A percentile compares a stretch with the other conserved stretches of the same genome.
Evolutionary conservation across 2,797 vertebrate genomes (phyloP).

Genomic region (Tokudaia muenninki): DNA sequence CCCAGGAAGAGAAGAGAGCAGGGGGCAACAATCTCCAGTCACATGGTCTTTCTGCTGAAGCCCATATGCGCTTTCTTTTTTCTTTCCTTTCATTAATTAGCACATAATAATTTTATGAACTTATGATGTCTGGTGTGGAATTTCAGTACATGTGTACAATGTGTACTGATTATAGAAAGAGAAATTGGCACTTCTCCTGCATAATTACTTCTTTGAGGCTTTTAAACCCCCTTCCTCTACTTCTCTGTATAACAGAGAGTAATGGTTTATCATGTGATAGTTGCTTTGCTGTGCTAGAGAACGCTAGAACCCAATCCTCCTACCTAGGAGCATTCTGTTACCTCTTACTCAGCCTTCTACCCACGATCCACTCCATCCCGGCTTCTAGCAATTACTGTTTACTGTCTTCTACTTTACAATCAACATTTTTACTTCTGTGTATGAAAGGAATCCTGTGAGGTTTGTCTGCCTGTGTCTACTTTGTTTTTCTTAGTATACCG

Average conservation of each 20-base stretch:
- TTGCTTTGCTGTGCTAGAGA: not conserved
- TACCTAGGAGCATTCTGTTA: not conserved
- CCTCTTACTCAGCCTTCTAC: not conserved
- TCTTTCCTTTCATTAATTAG: not conserved
- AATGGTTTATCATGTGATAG: too few species aligned
- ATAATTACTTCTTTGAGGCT: not conserved
- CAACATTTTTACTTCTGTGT: not conserved
- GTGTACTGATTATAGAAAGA: too few species aligned
- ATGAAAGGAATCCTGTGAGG: not conserved
- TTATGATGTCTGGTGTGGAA: not conserved
- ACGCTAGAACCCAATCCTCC: not conserved
- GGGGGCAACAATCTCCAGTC: too few species aligned
- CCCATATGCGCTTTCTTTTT: not conserved
- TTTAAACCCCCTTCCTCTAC: not conserved
- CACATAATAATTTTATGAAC: not conserved
- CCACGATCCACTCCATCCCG: fast-evolving
- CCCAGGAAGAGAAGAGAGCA: not conserved
- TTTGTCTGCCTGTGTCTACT: not conserved
- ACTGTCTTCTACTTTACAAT: not conserved
- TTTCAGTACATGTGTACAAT: not conserved
- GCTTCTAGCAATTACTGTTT: not conserved
- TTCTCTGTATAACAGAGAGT: not conserved
- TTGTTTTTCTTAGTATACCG: not conserved
- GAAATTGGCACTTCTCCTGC: not conserved
- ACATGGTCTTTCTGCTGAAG: not conserved